Evolutionary conservation across 2,113 vertebrate genomes (phyloP).

Genomic region (Ia io): DNA sequence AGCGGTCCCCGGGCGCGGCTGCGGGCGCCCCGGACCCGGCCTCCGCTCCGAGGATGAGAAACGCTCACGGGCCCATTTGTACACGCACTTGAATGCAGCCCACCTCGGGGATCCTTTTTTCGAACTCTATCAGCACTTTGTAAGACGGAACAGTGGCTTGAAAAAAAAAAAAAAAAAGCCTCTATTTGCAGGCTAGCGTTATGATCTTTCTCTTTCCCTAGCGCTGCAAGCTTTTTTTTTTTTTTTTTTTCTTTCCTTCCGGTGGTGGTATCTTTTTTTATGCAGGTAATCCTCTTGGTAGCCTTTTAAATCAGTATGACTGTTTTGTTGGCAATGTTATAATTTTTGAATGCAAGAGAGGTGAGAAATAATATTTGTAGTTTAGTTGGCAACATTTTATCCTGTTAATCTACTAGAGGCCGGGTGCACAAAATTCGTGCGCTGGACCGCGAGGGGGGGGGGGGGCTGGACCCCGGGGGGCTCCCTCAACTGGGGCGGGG

Average conservation of each 20-base stretch:
- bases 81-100: background rate
- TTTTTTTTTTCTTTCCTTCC: too few relatives aligned
- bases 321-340: background rate
- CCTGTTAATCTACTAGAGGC: background rate
- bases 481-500: too few relatives aligned
- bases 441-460: too few relatives aligned
- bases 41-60: background rate
- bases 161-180: background rate
- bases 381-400: background rate
- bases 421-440: too few relatives aligned
- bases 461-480: too few relatives aligned
- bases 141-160: background rate
- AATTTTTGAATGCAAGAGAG: background rate
- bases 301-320: background rate
- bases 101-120: background rate
- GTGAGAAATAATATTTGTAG: background rate
- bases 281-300: background rate
- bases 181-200: background rate
- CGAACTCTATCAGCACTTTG: background rate
- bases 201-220: background rate
- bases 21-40: background rate
- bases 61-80: rapidly evolving
- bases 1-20: background rate
- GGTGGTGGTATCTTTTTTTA: background rate
- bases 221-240: background rate